Conservation (phyloP, 2,113 vertebrate genomes). For the Mus spicilegus region DNA sequence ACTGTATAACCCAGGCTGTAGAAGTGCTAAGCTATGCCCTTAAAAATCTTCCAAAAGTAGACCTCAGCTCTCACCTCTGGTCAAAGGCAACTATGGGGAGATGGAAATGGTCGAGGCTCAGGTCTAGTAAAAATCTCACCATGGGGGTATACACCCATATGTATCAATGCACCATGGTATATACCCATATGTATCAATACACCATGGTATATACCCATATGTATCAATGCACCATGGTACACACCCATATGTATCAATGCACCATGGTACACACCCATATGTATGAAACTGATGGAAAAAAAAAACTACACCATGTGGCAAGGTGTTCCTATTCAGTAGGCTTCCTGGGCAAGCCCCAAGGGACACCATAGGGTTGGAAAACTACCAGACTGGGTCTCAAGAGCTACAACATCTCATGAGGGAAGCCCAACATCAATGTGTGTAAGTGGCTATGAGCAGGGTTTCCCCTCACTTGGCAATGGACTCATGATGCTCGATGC, state of each 20-base stretch:
- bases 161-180: not conserved
- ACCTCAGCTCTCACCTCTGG: not conserved
- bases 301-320: not conserved
- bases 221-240: not conserved
- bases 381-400: not conserved
- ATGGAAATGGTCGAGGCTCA: not conserved
- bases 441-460: not conserved
- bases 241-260: too few relatives aligned
- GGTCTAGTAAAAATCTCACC: not conserved
- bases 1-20: too few relatives aligned
- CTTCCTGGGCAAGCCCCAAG: not conserved
- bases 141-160: too few relatives aligned
- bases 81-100: not conserved
- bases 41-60: too few relatives aligned
- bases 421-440: not conserved
- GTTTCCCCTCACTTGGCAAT: not conserved
- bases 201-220: too few relatives aligned
- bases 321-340: not conserved
- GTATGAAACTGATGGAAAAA: not conserved
- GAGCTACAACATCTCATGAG: not conserved
- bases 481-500: not conserved
- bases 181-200: not conserved
- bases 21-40: not conserved
- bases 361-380: not conserved
- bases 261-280: not conserved